Base-by-base conservation (phyloP, 2,797 vertebrate genomes). In the Danio jaintianensis region DNA sequence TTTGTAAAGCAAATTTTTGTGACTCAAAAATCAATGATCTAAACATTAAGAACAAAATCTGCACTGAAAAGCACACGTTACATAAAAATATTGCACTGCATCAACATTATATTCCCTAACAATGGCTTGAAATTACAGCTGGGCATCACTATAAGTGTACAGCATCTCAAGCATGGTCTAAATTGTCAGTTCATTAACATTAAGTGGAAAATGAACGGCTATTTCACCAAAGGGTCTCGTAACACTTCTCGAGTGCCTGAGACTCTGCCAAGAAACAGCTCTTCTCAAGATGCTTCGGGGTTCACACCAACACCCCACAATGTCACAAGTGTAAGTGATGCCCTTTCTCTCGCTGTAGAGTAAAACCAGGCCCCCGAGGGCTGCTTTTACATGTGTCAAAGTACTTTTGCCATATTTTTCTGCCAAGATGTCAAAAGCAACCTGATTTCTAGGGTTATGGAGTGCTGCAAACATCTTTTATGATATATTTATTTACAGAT, bases 161-260 rank as follows among this genome's bases (percentile, higher is more conserved):
- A 43, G 8, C 18, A 43, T 76, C 12, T 63, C 5, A 55, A 47
- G 43, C 22, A 58, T 29, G 18, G n/a, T 16, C 13, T 58, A 29
- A 45, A 45, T 22, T 12, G 18, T 59, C 48, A 59, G 40, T 36
- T 73, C 3, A 47, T 4, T 12, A 9, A 48, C 16, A 48, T 48
- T 61, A 47, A 61, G 22, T 62, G 45, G 29, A 18, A 75, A 75
- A 75, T 55, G 58, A 71, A 70, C 47, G 38, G 38, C 78, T 55
- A 48, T 63, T 72, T 63, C 5, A 72, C 58, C 43, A 42, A 45
- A 50, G 68, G 52, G 58, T 77, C 40, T 4, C 20, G 63, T 84
- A 81, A 79, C 90, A 92, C 90, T 92, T 88, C 86, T 88, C 72
- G 50, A 85, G 84, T 69, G 86, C 83, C 89, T 89, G 93, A 90